Conservation (phyloP, 2,888 invertebrate species). For the Drosophila ustulata region DNA sequence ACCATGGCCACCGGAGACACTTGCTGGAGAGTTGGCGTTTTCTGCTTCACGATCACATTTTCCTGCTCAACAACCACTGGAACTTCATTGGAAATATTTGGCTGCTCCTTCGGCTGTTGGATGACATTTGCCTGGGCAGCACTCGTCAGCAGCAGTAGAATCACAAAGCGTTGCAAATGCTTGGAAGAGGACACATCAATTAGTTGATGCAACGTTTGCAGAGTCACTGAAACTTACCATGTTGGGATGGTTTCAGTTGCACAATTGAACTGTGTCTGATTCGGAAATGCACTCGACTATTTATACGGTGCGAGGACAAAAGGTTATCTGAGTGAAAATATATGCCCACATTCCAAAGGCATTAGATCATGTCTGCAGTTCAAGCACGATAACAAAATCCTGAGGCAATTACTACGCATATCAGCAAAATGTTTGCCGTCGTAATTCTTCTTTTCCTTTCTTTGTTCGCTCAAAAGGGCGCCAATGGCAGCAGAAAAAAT, state of each 20-base stretch:
- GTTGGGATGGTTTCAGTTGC: slow-evolving; percentile 50
- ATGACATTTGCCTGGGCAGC: slow-evolving; percentile 47
- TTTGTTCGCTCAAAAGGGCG: slow-evolving; percentile 62
- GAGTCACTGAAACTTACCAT: slow-evolving; percentile 60
- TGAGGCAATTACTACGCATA: slow-evolving; percentile 36
- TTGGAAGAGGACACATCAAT: slow-evolving; percentile 19
- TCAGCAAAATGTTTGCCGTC: slow-evolving; percentile 9
- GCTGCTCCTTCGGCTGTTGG: neutral
- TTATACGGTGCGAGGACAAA: slow-evolving; percentile 53
- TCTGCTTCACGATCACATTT: neutral
- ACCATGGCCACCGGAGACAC: neutral
- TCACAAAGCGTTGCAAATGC: slow-evolving; percentile 38
- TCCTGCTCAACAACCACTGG: neutral
- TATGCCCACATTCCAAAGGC: slow-evolving; percentile 35
- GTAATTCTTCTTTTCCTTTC: slow-evolving; percentile 39
- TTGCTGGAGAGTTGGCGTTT: neutral
- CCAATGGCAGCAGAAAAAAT: slow-evolving; percentile 54
- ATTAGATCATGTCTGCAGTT: slow-evolving; percentile 46
- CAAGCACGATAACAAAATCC: slow-evolving; percentile 16
- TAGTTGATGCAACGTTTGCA: neutral
- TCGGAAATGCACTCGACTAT: slow-evolving; percentile 25
- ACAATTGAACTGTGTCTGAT: slow-evolving; percentile 65
- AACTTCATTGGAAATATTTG: slow-evolving; percentile 6
- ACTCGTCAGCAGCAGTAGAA: slow-evolving; percentile 39
- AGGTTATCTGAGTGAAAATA: slow-evolving; percentile 36